Conservation (phyloP, 2,888 invertebrate genomes). For the Trachelus iudaicus region DNA sequence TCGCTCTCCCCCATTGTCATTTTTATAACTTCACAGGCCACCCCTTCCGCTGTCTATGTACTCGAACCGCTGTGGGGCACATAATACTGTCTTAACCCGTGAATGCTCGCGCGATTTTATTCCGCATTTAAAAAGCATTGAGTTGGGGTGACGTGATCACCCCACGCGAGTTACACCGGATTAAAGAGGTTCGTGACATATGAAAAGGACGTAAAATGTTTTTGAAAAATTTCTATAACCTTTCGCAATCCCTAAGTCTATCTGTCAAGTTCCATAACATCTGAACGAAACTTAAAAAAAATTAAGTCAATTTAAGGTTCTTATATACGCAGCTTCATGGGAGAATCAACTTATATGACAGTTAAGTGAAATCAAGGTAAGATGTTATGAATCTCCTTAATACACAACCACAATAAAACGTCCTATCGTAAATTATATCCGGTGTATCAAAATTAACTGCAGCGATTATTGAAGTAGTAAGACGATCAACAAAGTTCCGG, state of each 20-base stretch:
- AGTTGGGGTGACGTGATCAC: no score
- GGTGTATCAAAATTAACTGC: neutral
- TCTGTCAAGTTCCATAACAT: neutral
- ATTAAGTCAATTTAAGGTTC: neutral
- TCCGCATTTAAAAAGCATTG: no score
- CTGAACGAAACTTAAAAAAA: neutral
- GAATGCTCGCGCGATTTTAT: no score
- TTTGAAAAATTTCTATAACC: neutral
- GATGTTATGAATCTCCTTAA: neutral
- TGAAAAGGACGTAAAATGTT: slow-evolving; percentile 20
- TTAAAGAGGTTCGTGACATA: neutral
- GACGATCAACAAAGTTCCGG: neutral
- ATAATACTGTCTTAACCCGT: slow-evolving; percentile 13
- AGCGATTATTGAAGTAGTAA: neutral
- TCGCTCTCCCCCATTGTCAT: slow-evolving; percentile 19
- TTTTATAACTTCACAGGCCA: slow-evolving; percentile 50
- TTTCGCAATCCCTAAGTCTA: neutral
- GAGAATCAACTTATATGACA: neutral
- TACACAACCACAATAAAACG: neutral
- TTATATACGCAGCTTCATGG: no score
- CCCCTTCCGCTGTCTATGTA: slow-evolving; percentile 64
- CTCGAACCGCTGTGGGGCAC: slow-evolving; percentile 61
- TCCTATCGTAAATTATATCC: neutral
- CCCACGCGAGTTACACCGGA: no score
- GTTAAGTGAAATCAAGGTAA: neutral